Evolutionary conservation across 2,113 vertebrate species (phyloP).

Genomic region (Epinephelus moara): DNA sequence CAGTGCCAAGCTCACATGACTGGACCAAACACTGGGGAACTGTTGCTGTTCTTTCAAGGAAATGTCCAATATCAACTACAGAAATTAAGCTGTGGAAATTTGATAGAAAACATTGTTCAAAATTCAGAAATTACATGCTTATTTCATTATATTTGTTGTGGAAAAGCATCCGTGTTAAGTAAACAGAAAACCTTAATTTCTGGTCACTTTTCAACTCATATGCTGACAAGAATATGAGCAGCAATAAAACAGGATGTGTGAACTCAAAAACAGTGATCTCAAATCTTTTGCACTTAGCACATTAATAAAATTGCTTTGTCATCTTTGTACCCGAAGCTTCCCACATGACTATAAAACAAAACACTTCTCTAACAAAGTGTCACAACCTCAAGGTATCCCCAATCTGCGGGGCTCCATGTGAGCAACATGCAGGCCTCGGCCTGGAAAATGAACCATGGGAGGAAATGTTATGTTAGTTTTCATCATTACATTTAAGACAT

Average conservation of each 20-base stretch:
- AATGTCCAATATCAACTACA: background rate
- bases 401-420: constrained; percentile 1
- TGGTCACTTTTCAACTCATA: background rate
- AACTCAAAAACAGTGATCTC: background rate
- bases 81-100: background rate
- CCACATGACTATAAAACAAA: constrained; percentile 31
- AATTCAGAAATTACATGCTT: background rate
- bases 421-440: constrained; percentile 28
- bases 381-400: constrained; percentile 32
- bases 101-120: background rate
- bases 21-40: constrained; percentile 43
- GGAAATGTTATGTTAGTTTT: constrained; percentile 56
- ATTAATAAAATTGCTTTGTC: constrained; percentile 6
- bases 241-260: background rate
- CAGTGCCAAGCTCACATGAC: constrained; percentile 63
- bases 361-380: constrained; percentile 18
- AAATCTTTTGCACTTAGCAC: background rate
- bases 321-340: background rate
- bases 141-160: background rate
- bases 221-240: background rate
- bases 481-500: constrained; percentile 55
- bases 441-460: constrained; percentile 27
- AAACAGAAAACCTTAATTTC: background rate
- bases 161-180: background rate
- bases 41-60: constrained; percentile 21